phyloP scores from a whole-genome alignment of 2,888 invertebrate genomes.

The Trichacis sp. region DNA sequence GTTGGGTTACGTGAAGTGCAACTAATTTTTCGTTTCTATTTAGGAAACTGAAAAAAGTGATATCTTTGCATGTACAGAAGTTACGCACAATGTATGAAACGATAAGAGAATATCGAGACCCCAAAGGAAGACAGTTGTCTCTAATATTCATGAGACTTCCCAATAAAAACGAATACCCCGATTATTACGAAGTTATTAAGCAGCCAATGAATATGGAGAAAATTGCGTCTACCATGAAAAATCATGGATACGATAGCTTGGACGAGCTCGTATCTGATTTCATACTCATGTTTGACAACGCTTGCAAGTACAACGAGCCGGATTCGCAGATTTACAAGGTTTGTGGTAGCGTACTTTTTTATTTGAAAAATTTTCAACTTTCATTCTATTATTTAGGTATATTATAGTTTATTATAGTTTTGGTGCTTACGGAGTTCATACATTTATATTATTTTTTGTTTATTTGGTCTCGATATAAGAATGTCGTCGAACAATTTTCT shows the following conservation, averaged over 20 bases:
- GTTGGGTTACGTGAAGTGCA: conserved; percentile 13
- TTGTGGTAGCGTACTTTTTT: conserved; percentile 47
- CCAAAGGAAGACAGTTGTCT: conserved; percentile 90
- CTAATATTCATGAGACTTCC: conserved; percentile 95
- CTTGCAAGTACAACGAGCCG: conserved; percentile 97
- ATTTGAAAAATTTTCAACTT: conserved; percentile 11
- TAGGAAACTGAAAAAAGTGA: conserved; percentile 64
- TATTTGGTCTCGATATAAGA: no score
- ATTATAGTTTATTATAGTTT: no score
- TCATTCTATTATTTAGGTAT: background rate
- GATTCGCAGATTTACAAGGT: conserved; percentile 96
- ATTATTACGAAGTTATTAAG: conserved; percentile 97
- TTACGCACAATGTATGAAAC: conserved; percentile 89
- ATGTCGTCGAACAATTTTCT: no score
- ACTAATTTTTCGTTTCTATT: conserved; percentile 23
- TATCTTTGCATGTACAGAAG: conserved; percentile 75
- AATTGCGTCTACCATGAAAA: conserved; percentile 88
- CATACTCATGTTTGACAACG: conserved; percentile 94
- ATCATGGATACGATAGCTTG: conserved; percentile 80
- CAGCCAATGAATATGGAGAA: conserved; percentile 96
- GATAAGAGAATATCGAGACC: conserved; percentile 88
- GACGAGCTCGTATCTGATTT: conserved; percentile 92
- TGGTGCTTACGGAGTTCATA: no score
- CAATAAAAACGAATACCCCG: conserved; percentile 92
- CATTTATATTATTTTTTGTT: no score